Conservation (phyloP, 2,113 vertebrate genomes). For the Epinephelus moara region DNA sequence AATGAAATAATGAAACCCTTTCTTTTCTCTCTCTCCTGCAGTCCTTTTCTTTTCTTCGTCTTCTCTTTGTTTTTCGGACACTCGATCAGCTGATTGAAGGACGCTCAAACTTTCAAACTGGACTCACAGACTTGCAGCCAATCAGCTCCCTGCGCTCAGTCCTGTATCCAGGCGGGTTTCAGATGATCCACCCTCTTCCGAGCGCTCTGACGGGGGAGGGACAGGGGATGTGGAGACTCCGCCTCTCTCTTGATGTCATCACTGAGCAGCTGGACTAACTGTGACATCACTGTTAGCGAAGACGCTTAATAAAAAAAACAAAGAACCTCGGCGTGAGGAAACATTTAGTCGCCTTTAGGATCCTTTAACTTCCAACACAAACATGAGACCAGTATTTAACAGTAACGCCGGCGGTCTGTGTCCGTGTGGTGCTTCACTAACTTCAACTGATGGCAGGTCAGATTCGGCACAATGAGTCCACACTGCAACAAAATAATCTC, state of each 20-base stretch:
- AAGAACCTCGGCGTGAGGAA: background rate
- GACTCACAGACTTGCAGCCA: constrained; percentile 56
- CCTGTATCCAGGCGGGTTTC: constrained; percentile 62
- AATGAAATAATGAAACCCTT: no score
- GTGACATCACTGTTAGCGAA: constrained; percentile 14
- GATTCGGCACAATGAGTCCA: no score
- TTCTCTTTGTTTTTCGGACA: constrained; percentile 47
- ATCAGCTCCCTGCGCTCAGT: constrained; percentile 56
- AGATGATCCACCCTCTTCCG: constrained; percentile 75
- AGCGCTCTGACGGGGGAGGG: constrained; percentile 44
- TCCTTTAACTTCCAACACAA: constrained; percentile 2
- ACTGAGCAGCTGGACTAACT: constrained; percentile 47
- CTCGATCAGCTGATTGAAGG: constrained; percentile 38
- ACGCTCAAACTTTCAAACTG: constrained; percentile 24
- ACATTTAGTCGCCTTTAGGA: constrained; percentile 32
- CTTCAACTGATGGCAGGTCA: no score
- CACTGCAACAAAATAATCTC: no score
- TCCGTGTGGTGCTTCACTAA: no score
- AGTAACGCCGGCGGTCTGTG: no score
- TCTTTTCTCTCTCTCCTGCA: constrained; percentile 9
- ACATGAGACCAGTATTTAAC: no score
- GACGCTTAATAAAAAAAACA: constrained; percentile 3
- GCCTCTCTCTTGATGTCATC: constrained; percentile 71
- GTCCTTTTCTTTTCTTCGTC: constrained; percentile 36
- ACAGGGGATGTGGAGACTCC: constrained; percentile 76